Base-by-base conservation (phyloP, 1,140 invertebrate species). In the Condylostylus longicornis region DNA sequence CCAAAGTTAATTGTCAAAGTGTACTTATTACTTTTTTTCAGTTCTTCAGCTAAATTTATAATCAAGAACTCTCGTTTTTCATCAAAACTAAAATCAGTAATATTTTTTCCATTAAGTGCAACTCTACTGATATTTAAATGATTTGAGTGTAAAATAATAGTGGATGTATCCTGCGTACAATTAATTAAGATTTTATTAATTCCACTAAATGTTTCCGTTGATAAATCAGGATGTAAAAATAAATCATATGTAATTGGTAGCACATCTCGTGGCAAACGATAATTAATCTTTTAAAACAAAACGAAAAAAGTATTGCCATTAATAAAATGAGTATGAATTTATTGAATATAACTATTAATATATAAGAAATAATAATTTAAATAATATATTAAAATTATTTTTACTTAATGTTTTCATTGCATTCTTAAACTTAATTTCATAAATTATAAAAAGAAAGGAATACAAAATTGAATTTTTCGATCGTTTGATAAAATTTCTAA, bases 201-300 rank as follows among this genome's bases (percentile, higher is more conserved):
- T 0, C 86, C 86, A 44, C 57, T 53, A 51, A 86, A 88, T 1
- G 64, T 69, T 0, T 76, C 79, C 4, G 63, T 66, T 18, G 69
- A 61, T 13, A 89, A 56, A 49, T 87, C 66, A 0, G 87, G 86
- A 48, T 77, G 63, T 18, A 91, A 58, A 13, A 68, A 71, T 1
- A 94, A 56, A 45, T 84, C 74, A 54, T 94, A 93, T 46, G 78
- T 71, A 3, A 67, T 46, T 0, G 88, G 87, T 9, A 64, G 57
- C 1, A 85, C 63, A 35, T 71, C 62, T 1, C 53, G 53, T 0
- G 82, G 74, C 31, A 94, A 63, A 13, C 80, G 65, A 47, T 71
- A 70, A 29, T 54, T 42, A 7, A 62, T 54, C 55, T 58, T 15
- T 1, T 18, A 2, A 18, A 8, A 0, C 10, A 21, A 22, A 10